Evolutionary conservation across 2,888 invertebrate genomes (phyloP).

Genomic region (Volucella zonaria): DNA sequence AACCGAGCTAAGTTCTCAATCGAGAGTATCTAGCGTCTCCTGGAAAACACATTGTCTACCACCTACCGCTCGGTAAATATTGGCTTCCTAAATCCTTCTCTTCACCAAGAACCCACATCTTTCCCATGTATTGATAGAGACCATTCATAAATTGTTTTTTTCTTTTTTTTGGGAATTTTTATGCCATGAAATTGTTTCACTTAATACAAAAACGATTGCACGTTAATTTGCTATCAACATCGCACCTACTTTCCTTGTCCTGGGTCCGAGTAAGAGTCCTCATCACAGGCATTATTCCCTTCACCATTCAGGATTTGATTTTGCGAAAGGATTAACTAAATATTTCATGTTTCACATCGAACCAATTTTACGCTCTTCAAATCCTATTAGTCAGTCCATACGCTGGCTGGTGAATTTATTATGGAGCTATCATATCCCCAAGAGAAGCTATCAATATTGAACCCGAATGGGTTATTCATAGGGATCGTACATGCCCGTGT

Average conservation of each 20-base stretch:
- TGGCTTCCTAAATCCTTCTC: too few relatives aligned
- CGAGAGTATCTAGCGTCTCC: too few relatives aligned
- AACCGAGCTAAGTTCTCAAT: too few relatives aligned
- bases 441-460: slow-evolving; percentile 75
- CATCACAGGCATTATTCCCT: slow-evolving; percentile 30
- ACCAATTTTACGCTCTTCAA: slow-evolving; percentile 83
- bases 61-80: too few relatives aligned
- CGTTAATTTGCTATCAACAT: slow-evolving; percentile 23
- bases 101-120: too few relatives aligned
- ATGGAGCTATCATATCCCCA: slow-evolving; percentile 73
- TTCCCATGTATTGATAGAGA: too few relatives aligned
- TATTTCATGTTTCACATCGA: slow-evolving; percentile 83
- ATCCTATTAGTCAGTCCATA: slow-evolving; percentile 83
- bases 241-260: slow-evolving; percentile 32
- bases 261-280: not conserved
- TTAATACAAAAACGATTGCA: not conserved
- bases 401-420: slow-evolving; percentile 74
- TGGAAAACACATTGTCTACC: too few relatives aligned
- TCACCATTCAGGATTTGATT: slow-evolving; percentile 58
- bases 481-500: slow-evolving; percentile 2
- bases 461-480: slow-evolving; percentile 73
- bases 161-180: too few relatives aligned
- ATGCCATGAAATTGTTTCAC: too few relatives aligned
- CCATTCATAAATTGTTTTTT: too few relatives aligned
- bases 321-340: slow-evolving; percentile 82